These are phyloP conservation scores for Oedothorax gibbosus DNA, from an alignment of 1,140 invertebrate species.

Conservation along the genomic window DNA sequence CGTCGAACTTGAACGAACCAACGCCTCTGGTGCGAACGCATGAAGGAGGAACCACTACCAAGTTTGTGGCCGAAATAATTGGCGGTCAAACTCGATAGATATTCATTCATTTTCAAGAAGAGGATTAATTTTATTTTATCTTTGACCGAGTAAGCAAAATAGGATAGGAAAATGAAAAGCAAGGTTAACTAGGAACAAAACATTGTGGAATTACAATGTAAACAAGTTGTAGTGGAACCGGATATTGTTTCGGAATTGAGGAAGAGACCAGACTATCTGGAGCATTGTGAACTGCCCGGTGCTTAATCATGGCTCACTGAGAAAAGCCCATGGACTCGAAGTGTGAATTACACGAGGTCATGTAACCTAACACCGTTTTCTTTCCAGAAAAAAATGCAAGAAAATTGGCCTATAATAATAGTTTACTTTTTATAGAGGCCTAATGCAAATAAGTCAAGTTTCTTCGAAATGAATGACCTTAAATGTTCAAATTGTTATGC, in stretches of 20 bases:
- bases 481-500: too few relatives aligned
- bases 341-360: too few relatives aligned
- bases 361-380: too few relatives aligned
- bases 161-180: not conserved
- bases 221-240: slow-evolving; percentile 17
- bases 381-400: too few relatives aligned
- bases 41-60: not conserved
- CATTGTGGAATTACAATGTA: slow-evolving; percentile 11
- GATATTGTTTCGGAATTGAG: not conserved
- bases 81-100: slow-evolving; percentile 20
- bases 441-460: too few relatives aligned
- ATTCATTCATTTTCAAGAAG: slow-evolving; percentile 9
- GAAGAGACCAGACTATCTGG: not conserved
- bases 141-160: not conserved
- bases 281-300: not conserved
- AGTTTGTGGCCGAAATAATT: slow-evolving; percentile 11
- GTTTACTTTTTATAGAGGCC: too few relatives aligned
- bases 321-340: not conserved
- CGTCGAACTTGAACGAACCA: slow-evolving; percentile 9
- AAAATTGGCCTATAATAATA: too few relatives aligned
- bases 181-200: slow-evolving; percentile 20
- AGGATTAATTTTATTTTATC: slow-evolving; percentile 25
- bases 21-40: slow-evolving; percentile 28
- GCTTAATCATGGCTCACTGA: not conserved
- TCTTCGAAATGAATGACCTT: too few relatives aligned